Conservation (phyloP, 2,797 vertebrate genomes). For the Poeciliopsis gracilis region DNA sequence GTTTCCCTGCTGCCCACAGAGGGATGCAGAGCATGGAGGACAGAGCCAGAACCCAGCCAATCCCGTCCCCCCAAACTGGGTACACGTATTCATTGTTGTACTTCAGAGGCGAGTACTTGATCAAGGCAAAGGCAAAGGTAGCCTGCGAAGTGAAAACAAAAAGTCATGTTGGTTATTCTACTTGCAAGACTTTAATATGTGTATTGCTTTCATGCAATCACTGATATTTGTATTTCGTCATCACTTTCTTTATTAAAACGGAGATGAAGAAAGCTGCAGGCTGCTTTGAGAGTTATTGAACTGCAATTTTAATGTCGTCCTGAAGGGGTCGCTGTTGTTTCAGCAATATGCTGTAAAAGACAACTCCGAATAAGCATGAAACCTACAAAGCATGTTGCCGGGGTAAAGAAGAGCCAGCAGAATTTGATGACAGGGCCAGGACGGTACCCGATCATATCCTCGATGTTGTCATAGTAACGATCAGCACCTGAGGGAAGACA, state of each 20-base stretch:
- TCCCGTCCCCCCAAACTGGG: conserved; percentile 92
- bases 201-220: neutral
- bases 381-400: conserved; percentile 88
- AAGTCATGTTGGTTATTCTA: neutral
- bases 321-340: conserved; percentile 54
- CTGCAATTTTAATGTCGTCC: conserved; percentile 35
- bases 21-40: conserved; percentile 96
- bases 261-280: neutral
- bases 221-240: neutral
- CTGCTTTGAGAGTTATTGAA: neutral
- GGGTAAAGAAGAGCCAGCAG: conserved; percentile 95
- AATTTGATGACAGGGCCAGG: conserved; percentile 91
- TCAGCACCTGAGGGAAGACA: conserved; percentile 82
- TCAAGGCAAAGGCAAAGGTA: conserved; percentile 93
- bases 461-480: conserved; percentile 94
- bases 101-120: conserved; percentile 93
- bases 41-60: conserved; percentile 94
- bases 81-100: conserved; percentile 96
- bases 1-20: conserved; percentile 84
- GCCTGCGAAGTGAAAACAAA: conserved; percentile 75
- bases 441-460: conserved; percentile 96
- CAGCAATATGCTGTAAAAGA: neutral
- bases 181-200: neutral
- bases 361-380: neutral
- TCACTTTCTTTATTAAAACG: neutral